Percentiles rank a stretch among this genome's conserved stretches.
These are phyloP conservation scores for Drosophila tanythrix DNA, from an alignment of 2,888 invertebrate species.

Conservation along the genomic window DNA sequence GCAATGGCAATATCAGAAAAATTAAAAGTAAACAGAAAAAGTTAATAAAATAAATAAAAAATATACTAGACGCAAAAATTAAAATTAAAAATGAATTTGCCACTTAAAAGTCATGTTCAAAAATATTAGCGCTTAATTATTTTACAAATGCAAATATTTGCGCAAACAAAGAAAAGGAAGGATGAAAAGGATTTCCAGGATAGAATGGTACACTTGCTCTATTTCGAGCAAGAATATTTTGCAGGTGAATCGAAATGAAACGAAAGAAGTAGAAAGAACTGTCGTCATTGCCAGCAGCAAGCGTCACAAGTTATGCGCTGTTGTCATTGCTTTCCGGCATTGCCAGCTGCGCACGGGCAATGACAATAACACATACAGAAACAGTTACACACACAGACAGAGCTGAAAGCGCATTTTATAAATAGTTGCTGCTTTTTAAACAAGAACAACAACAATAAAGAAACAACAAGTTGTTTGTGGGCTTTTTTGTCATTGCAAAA, in stretches of 20 bases:
- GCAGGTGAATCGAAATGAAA: constrained; percentile 35
- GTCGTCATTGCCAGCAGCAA: constrained; percentile 65
- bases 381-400: constrained; percentile 36
- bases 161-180: constrained; percentile 7
- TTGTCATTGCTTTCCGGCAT: constrained; percentile 72
- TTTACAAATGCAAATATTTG: constrained; percentile 64
- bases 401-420: constrained; percentile 77
- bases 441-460: constrained; percentile 11
- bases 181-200: background rate
- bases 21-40: background rate
- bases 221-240: constrained; percentile 55
- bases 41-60: constrained; percentile 10
- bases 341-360: constrained; percentile 59
- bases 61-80: constrained; percentile 12
- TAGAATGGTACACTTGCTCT: constrained; percentile 56
- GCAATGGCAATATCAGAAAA: constrained; percentile 13
- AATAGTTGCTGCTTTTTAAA: constrained; percentile 65
- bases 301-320: constrained; percentile 65
- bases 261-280: constrained; percentile 19
- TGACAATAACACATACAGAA: constrained; percentile 30
- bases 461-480: constrained; percentile 63
- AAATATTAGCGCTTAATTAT: constrained; percentile 64
- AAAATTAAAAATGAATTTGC: constrained; percentile 55
- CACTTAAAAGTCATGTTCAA: constrained; percentile 57
- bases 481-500: constrained; percentile 69